phyloP scores from a whole-genome alignment of 2,888 invertebrate species.

The Plusia festucae region DNA sequence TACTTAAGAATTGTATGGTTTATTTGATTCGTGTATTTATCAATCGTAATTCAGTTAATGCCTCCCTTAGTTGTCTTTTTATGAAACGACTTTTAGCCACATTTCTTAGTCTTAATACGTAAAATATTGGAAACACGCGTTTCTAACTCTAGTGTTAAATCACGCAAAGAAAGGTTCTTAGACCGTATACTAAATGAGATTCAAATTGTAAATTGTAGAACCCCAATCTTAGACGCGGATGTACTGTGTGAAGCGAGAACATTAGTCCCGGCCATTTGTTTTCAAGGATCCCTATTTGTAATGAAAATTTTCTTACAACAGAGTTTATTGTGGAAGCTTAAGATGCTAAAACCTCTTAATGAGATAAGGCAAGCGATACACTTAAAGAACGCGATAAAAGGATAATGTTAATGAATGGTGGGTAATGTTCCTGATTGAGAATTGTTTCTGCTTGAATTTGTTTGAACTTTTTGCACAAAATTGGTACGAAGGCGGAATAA shows the following conservation, averaged over 20 bases:
- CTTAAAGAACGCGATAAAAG: constrained; percentile 27
- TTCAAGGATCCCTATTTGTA: constrained; percentile 45
- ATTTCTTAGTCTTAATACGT: too few species aligned
- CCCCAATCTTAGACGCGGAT: constrained; percentile 50
- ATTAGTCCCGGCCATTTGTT: constrained; percentile 54
- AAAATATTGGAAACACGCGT: too few species aligned
- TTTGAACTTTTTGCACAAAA: too few species aligned
- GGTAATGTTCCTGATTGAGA: background rate
- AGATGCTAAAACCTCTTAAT: constrained; percentile 42
- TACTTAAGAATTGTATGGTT: too few species aligned
- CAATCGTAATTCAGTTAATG: too few species aligned
- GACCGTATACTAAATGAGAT: constrained; percentile 24
- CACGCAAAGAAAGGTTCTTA: constrained; percentile 3
- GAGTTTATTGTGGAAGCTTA: constrained; percentile 43
- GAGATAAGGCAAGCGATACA: constrained; percentile 40
- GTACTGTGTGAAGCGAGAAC: constrained; percentile 32
- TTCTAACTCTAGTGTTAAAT: constrained; percentile 7
- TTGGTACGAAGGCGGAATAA: too few species aligned
- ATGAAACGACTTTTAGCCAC: too few species aligned
- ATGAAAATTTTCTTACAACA: constrained; percentile 47
- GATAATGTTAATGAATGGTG: constrained; percentile 24
- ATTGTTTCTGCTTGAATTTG: constrained; percentile 13
- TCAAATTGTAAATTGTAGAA: constrained; percentile 57
- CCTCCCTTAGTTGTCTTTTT: too few species aligned
- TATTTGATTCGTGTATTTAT: too few species aligned